These are phyloP conservation scores for Euura saliciscinereae DNA, from an alignment of 1,140 invertebrate genomes.

Conservation along the genomic window DNA sequence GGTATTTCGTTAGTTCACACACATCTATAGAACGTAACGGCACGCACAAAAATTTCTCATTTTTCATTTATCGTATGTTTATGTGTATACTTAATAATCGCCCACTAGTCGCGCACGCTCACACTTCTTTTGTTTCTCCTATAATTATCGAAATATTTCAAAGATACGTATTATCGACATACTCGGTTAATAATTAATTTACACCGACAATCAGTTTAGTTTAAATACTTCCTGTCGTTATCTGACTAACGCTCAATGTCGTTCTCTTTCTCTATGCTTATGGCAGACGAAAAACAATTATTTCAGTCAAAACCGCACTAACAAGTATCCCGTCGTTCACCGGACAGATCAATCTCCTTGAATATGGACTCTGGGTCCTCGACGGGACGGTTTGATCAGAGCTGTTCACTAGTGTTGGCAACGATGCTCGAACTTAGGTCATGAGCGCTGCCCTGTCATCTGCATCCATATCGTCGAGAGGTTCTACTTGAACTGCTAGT, in stretches of 20 bases:
- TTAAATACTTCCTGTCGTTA: not conserved
- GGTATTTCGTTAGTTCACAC: not conserved
- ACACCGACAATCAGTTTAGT: not conserved
- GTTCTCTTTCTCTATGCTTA: not conserved
- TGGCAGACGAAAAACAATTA: not conserved
- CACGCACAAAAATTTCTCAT: not conserved
- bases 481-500: conserved; percentile 50
- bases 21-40: not conserved
- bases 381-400: conserved; percentile 27
- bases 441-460: conserved; percentile 55
- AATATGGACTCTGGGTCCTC: not conserved
- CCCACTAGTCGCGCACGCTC: not conserved
- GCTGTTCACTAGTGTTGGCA: not conserved
- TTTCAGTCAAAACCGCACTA: not conserved
- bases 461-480: conserved; percentile 46
- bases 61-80: not conserved
- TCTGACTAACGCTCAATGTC: too few relatives aligned
- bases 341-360: not conserved
- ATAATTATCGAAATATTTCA: not conserved
- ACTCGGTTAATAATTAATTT: not conserved
- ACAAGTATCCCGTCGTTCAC: not conserved
- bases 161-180: not conserved
- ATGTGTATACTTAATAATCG: not conserved
- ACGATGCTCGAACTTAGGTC: conserved; percentile 41
- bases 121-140: not conserved